Evolutionary conservation across 2,888 invertebrate species (phyloP).

Genomic region (Scelioninae gen. 1): DNA sequence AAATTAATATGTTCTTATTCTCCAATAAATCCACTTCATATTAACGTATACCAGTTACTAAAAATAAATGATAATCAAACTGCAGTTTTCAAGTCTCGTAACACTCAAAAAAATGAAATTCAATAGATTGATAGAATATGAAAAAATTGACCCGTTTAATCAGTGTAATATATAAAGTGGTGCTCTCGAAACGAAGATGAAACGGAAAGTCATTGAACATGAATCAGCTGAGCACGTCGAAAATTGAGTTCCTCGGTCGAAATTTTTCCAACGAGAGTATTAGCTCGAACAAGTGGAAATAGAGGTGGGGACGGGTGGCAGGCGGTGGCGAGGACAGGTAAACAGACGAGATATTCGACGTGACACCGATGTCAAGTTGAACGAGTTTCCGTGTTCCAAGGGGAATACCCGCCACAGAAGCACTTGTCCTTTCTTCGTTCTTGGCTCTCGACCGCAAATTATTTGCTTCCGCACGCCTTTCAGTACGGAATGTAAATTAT

Average conservation of each 20-base stretch:
- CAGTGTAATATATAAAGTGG: too few species aligned
- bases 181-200: conserved; percentile 22
- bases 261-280: conserved; percentile 40
- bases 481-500: conserved; percentile 52
- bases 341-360: conserved; percentile 50
- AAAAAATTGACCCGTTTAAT: too few species aligned
- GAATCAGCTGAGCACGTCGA: conserved; percentile 56
- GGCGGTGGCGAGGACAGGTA: conserved; percentile 20
- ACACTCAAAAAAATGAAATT: too few species aligned
- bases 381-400: conserved; percentile 38
- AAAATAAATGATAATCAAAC: too few species aligned
- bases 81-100: too few species aligned
- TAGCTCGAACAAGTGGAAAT: conserved; percentile 1
- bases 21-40: too few species aligned
- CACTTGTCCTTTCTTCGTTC: conserved; percentile 44
- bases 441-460: conserved; percentile 49
- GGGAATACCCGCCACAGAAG: conserved; percentile 50
- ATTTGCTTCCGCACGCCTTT: conserved; percentile 48
- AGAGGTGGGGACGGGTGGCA: not conserved
- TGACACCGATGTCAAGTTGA: conserved; percentile 53
- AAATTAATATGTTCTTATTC: too few species aligned
- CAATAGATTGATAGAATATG: too few species aligned
- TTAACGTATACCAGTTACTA: too few species aligned
- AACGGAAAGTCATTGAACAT: conserved; percentile 53
- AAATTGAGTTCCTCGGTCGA: conserved; percentile 42